Conservation (phyloP, 1,140 invertebrate genomes). For the Galleria mellonella region DNA sequence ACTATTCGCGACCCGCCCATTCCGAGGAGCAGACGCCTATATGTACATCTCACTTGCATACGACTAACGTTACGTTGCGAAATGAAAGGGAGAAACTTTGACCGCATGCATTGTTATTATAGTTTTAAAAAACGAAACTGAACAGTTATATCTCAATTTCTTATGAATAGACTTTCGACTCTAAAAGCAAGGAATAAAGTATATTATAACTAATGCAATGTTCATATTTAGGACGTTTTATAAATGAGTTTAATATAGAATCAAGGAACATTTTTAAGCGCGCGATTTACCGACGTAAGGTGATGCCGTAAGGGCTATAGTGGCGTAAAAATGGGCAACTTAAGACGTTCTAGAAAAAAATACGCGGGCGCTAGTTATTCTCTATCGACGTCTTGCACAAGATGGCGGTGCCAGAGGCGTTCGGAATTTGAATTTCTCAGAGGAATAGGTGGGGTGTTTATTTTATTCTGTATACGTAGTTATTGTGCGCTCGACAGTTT, state of each 20-base stretch:
- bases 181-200: constrained; percentile 3
- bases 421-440: constrained; percentile 66
- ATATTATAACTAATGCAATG: not conserved
- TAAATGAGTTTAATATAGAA: constrained; percentile 23
- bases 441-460: constrained; percentile 57
- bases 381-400: constrained; percentile 69
- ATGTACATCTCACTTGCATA: constrained; percentile 34
- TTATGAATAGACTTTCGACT: constrained; percentile 5
- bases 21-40: constrained; percentile 17
- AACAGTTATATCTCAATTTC: constrained; percentile 18
- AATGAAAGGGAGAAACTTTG: constrained; percentile 37
- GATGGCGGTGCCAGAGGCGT: constrained; percentile 64
- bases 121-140: constrained; percentile 34
- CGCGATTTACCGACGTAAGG: constrained; percentile 64
- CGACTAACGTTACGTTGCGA: constrained; percentile 9
- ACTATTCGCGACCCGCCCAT: constrained; percentile 59
- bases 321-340: constrained; percentile 66
- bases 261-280: constrained; percentile 65
- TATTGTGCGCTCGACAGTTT: not conserved
- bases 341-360: constrained; percentile 69
- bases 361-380: constrained; percentile 53
- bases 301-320: constrained; percentile 63
- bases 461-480: not conserved
- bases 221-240: constrained; percentile 14
- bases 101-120: constrained; percentile 61